A percentile compares a stretch with the other conserved stretches of the same genome.
phyloP scores from a whole-genome alignment of 2,113 vertebrate species.

The Oxygymnocypris stewartii region DNA sequence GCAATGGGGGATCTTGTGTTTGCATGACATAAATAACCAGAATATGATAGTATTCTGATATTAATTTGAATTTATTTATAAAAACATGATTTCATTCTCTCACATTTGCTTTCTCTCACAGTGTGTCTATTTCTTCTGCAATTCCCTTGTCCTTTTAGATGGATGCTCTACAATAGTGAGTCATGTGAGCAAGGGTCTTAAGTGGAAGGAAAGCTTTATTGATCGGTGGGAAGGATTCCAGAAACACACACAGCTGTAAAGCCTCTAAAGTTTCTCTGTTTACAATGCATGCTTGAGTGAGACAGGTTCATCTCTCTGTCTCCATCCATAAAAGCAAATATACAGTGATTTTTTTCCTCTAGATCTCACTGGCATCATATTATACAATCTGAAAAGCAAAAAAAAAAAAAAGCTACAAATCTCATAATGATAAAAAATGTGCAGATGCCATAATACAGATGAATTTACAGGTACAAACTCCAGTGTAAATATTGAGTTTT shows the following conservation, averaged over 20 bases:
- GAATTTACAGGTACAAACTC: not conserved
- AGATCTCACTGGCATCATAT: not conserved
- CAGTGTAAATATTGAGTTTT: not conserved
- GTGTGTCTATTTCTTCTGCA: constrained; percentile 34
- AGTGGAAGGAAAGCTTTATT: constrained; percentile 56
- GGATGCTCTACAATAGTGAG: constrained; percentile 30
- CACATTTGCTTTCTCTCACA: constrained; percentile 1
- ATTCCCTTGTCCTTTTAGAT: constrained; percentile 35
- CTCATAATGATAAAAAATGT: not conserved
- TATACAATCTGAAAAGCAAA: not conserved
- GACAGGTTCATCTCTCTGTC: not conserved
- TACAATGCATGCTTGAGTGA: not conserved
- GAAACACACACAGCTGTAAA: constrained; percentile 29
- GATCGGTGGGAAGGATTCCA: constrained; percentile 55
- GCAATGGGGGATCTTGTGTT: not conserved
- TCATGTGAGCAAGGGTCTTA: constrained; percentile 51
- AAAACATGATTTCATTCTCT: not conserved
- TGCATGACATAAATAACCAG: not conserved
- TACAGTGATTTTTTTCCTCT: not conserved
- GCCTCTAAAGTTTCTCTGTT: constrained; percentile 28
- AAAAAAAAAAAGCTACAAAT: not conserved
- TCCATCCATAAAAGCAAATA: not conserved
- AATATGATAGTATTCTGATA: not conserved
- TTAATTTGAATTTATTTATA: not conserved
- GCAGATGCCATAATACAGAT: not conserved